Percentiles rank a stretch among this genome's conserved stretches.
Conservation (phyloP, 1,140 invertebrate species). For the Palaemon carinicauda region DNA sequence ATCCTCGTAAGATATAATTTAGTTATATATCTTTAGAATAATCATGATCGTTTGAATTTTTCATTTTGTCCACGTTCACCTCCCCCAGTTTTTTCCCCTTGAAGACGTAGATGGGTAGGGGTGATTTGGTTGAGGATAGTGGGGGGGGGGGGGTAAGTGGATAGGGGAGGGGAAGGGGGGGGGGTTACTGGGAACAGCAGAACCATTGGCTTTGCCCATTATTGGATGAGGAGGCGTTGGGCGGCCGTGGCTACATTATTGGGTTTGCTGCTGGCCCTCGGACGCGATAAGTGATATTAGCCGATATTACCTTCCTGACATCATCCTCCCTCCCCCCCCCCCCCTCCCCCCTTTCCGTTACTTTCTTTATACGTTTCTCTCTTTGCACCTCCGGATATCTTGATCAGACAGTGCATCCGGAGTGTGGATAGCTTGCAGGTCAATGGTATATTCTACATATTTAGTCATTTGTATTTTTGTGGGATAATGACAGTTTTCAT, state of each 20-base stretch:
- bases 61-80: no score
- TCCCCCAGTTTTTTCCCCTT: no score
- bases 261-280: slow-evolving; percentile 52
- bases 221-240: slow-evolving; percentile 41
- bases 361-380: slow-evolving; percentile 13
- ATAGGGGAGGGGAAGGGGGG: background rate
- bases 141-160: no score
- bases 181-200: slow-evolving; percentile 18
- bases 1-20: no score
- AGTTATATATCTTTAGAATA: background rate
- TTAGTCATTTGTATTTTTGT: no score
- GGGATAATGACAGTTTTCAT: no score
- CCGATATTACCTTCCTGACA: slow-evolving; percentile 37
- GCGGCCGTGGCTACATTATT: slow-evolving; percentile 43
- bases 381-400: background rate
- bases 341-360: background rate
- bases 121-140: no score
- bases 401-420: no score
- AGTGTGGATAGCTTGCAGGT: no score
- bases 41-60: no score
- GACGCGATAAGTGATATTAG: slow-evolving; percentile 56
- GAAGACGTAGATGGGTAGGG: no score
- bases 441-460: no score
- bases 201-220: slow-evolving; percentile 23
- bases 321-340: background rate